Evolutionary conservation across 2,888 invertebrate genomes (phyloP), one percentile per base, ranked within the genome.

Genomic region (Melanostoma scalare): DNA sequence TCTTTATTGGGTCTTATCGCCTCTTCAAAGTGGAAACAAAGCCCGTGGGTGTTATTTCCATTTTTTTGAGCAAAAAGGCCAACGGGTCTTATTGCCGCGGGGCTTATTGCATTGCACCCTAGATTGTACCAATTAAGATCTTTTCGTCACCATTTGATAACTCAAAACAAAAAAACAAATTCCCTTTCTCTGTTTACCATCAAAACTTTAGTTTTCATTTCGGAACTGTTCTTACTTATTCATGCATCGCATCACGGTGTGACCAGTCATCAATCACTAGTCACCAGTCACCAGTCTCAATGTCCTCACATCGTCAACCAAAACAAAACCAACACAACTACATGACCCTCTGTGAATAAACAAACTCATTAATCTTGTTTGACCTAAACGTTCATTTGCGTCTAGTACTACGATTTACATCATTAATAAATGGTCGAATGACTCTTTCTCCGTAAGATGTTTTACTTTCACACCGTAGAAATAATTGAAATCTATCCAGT

Each of bases 371-470:
- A 60, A 76, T 76, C 53, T 61, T 61, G 48, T 48, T 76, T 61
- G 69, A 69, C 75, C 75, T 35, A 61, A 69, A 61, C 53, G 68
- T 30, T 78, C 65, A 46, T 20, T 78, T 58, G 35, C 63, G 63
- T 38, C 50, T 30, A 38, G 31, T 48, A 38, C 50, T 9, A 61
- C 63, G 42, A 71, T 65, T 58, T 58, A 53, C 38, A 52, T 60
- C 65, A 48, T 67, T 60, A 60, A 72, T 78, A 72, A 68, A 53
- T 46, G 10, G 33, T 58, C 58, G 8, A 31, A 50, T 58, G 63
- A 6, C 58, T 58, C 50, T 58, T 60, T 36, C 33, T 9, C 35
- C 20, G 8, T 4, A 40, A 60, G 33, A 53, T 52, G 6, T 35
- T 38, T 42, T 48, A 20, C 30, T 50, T 56, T 3, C 1, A 6